Base-by-base conservation (phyloP, 2,113 vertebrate genomes). In the Fregata magnificens region DNA sequence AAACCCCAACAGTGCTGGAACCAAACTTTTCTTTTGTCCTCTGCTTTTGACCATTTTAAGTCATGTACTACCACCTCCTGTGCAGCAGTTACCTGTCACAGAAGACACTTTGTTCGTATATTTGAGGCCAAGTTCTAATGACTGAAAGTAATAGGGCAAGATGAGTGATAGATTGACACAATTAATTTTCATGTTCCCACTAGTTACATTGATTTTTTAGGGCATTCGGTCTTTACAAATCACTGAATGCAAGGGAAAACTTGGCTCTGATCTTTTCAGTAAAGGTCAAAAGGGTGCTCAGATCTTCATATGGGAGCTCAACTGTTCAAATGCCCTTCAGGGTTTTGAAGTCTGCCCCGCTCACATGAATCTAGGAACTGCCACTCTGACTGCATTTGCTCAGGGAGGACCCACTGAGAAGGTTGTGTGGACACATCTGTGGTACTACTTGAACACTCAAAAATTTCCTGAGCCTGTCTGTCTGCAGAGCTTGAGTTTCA, bases 101-200 rank as follows among this genome's bases (percentile, higher is more conserved):
- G 95, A 82, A 91, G 78, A 70, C 74, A 94, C 84, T 95, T 96
- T 90, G 93, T 95, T 93, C 70, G 16, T 13, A 38, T 42, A 42
- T 53, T 90, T 80, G 58, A 91, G 89, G 91, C 89, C 74, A 95
- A 81, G 66, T 78, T 94, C 91, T 62, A 93, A 95, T 93, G 84
- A 90, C 74, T n/a, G 67, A 69, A 85, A 31, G 62, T 85, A 96
- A 97, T 94, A 92, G 84, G n/a, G 87, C 31, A 82, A 82, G 94
- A 88, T 93, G 96, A 97, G 87, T 96, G 94, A 97, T 80, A 86
- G 94, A 96, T 53, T 95, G 96, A 97, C 93, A 97, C 90, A 76
- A 91, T 94, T 97, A 95, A 97, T 97, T 97, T 90, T 79, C 79
- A 62, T 91, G 91, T 96, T 97, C 81, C 71, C 91, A 28, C 66